A percentile compares a stretch with the other conserved stretches of the same genome.
Evolutionary conservation across 2,113 vertebrate genomes (phyloP).

Genomic region (Semnornis frantzii): DNA sequence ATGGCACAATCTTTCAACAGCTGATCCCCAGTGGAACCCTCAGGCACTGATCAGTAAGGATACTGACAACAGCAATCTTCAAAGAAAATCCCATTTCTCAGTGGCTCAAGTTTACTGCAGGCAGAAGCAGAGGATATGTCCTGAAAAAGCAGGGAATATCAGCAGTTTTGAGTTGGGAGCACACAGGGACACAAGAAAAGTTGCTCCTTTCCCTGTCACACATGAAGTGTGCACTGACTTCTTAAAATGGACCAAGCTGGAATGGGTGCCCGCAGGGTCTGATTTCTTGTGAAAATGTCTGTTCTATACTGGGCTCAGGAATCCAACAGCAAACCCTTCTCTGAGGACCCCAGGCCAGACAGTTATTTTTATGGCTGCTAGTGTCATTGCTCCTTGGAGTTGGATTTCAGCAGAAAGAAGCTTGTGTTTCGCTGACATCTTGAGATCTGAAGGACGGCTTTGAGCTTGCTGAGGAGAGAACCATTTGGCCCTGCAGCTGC

Average conservation of each 20-base stretch:
- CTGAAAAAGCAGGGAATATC: not conserved
- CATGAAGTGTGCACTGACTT: not conserved
- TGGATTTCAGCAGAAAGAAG: constrained; percentile 70
- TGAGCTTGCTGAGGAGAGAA: constrained; percentile 57
- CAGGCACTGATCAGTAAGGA: not conserved
- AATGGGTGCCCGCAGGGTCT: not conserved
- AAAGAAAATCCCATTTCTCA: not conserved
- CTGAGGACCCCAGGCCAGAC: constrained; percentile 29
- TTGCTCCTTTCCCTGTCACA: not conserved
- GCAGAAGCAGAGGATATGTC: not conserved
- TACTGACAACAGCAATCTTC: not conserved
- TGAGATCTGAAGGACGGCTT: constrained; percentile 50
- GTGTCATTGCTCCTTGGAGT: constrained; percentile 55
- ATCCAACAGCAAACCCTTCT: not conserved
- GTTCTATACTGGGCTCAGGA: not conserved
- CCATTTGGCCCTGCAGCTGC: constrained; percentile 61
- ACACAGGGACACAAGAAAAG: not conserved
- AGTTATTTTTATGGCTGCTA: constrained; percentile 71
- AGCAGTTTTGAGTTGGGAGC: not conserved
- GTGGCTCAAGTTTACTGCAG: not conserved
- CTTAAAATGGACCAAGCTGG: not conserved
- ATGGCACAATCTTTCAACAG: not conserved
- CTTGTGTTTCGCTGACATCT: constrained; percentile 77
- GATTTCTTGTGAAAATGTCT: constrained; percentile 7
- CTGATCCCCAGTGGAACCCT: fast-evolving